These are phyloP conservation scores for Antitype chi DNA, from an alignment of 2,888 invertebrate species.

Conservation along the genomic window DNA sequence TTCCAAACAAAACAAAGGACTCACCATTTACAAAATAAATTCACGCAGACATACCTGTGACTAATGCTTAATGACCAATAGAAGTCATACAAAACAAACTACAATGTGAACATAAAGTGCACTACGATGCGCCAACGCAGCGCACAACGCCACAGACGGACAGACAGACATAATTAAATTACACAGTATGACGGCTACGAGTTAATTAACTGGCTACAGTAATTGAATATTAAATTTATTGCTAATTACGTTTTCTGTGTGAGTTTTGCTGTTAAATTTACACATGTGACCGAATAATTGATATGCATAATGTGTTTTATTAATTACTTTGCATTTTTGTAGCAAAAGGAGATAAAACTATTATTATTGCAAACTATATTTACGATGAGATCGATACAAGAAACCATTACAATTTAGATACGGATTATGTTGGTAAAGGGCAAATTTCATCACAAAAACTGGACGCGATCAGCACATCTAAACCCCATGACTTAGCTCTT, in stretches of 20 bases:
- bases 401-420: not conserved
- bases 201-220: slow-evolving; percentile 81
- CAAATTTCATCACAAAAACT: not conserved
- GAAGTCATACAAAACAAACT: slow-evolving; percentile 16
- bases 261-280: slow-evolving; percentile 42
- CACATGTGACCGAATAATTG: slow-evolving; percentile 35
- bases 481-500: no score
- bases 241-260: slow-evolving; percentile 75
- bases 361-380: not conserved
- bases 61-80: slow-evolving; percentile 11
- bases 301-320: slow-evolving; percentile 33
- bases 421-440: not conserved
- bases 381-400: not conserved
- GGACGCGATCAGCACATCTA: not conserved
- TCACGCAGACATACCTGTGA: not conserved
- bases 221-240: slow-evolving; percentile 88
- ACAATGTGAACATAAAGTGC: slow-evolving; percentile 41
- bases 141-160: slow-evolving; percentile 57
- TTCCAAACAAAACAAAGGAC: slow-evolving; percentile 17
- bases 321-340: slow-evolving; percentile 41
- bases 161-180: slow-evolving; percentile 66
- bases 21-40: not conserved
- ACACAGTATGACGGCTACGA: slow-evolving; percentile 60
- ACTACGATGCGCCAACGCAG: slow-evolving; percentile 49
- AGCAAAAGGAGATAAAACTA: not conserved